Evolutionary conservation across 2,113 vertebrate genomes (phyloP), one percentile per base, ranked within the genome.

Genomic region (Caretta caretta): DNA sequence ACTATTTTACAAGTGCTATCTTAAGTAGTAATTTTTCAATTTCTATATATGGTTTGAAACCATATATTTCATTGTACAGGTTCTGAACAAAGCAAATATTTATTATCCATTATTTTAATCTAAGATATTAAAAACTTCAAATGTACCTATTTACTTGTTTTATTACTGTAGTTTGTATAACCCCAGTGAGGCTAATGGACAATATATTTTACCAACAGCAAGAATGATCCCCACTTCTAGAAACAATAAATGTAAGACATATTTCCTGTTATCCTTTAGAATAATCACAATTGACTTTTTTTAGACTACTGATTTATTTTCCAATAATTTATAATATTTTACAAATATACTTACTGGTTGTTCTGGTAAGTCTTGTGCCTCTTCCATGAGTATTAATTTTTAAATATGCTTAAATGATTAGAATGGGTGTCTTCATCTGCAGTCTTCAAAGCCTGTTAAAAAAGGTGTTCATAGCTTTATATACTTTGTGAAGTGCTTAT

Each of bases 321-420:
- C 31, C 6, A 84, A n/a, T 89, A n/a, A 89, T 48, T 83, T 93
- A 92, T 38, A 93, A 75, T 59, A 82, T 83, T 93, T 93, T 92
- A 1, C 94, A 84, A 85, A 91, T 86, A 82, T 96, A 98, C 98
- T 98, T 97, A 98, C 98, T 82, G 98, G 98, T 90, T 98, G 98
- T 93, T 98, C 98, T 12, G 98, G 90, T 90, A 98, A 96, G 90
- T 98, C 98, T 94, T 98, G 98, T 76, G 98, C 96, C 93, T 98
- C 98, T 98, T 98, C 98, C 98, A 98, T 98, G 96, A 95, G 98
- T 98, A 93, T 89, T 83, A 93, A 12, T 96, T 96, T 94, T 85
- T 84, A 93, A 91, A 78, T 90, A 96, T 62, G 89, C 89, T 90
- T 90, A 75, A 80, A 69, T 50, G 80, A 90, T 88, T 93, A 83